Evolutionary conservation across 2,888 invertebrate genomes (phyloP), one percentile per base, ranked within the genome.

Genomic region (Blera fallax): DNA sequence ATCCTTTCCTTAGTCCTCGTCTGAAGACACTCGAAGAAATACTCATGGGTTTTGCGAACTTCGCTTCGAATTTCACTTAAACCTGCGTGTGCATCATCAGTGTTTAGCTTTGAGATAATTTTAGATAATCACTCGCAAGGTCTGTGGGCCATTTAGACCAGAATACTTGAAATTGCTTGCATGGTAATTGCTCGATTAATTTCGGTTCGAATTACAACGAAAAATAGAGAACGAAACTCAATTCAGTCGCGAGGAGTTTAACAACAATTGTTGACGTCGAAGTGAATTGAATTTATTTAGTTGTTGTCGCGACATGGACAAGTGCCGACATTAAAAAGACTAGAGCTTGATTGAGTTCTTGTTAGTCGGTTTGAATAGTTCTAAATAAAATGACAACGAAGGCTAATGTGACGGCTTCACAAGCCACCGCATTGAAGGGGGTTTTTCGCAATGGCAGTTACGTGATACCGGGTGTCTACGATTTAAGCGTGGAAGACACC

Each of bases 401-500:
- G 79, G 78, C 90, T 14, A 91, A 91, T 88, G 88, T 87, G 37
- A 89, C 91, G 14, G 90, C 90, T 8, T 88, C 90, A 4, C 91
- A 91, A 76, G 88, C 90, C 24, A 89, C 89, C 2, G 91, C 90
- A 0, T 72, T 91, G n/a, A 91, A 91, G 67, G 90, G 91, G 16
- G 87, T 90, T 2, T 84, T 88, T 11, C 89, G 91, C 10, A 92
- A 91, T 74, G 91, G 91, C 84, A 92, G 91, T 74, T 92, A 92
- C 89, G 91, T 92, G 11, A 92, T 93, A 79, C 93, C 95, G 0
- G 95, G 95, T 58, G 93, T 94, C 14, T 96, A 94, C 89, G 93
- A 94, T 89, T 94, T 96, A 34, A 95, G 94, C 81, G 94, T 94
- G 6, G 97, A 97, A 90, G 98, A 98, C 90, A 96, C 97, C 10